Evolutionary conservation across 2,888 invertebrate genomes (phyloP).

Genomic region (Argyresthia goedartella): DNA sequence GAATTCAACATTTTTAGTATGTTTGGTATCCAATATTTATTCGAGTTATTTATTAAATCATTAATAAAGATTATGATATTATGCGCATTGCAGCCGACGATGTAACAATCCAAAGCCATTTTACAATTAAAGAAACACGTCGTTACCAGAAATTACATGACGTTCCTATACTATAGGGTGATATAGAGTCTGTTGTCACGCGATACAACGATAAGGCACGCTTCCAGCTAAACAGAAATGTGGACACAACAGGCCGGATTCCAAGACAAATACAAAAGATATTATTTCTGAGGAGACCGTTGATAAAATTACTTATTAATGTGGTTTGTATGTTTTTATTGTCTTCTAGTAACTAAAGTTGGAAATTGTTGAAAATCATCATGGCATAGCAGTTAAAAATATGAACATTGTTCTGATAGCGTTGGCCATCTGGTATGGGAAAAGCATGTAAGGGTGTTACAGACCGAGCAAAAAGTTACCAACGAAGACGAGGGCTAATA

Average conservation of each 20-base stretch:
- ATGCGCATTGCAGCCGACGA: neutral
- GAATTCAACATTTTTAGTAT: too few species aligned
- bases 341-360: too few species aligned
- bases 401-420: too few species aligned
- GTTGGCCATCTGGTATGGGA: too few species aligned
- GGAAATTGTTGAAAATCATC: too few species aligned
- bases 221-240: constrained; percentile 18
- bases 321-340: constrained; percentile 1
- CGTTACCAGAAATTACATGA: constrained; percentile 64
- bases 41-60: too few species aligned
- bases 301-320: constrained; percentile 5
- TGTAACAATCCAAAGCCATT: constrained; percentile 22
- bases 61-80: neutral
- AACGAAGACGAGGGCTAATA: too few species aligned
- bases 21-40: too few species aligned
- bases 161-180: constrained; percentile 49
- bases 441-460: too few species aligned
- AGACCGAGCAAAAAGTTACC: too few species aligned
- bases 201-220: constrained; percentile 51
- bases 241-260: constrained; percentile 10
- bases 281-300: constrained; percentile 2
- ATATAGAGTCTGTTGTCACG: constrained; percentile 52
- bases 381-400: too few species aligned
- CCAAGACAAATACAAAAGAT: constrained; percentile 23
- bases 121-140: constrained; percentile 61